Percentiles rank a stretch among this genome's conserved stretches.
phyloP scores from a whole-genome alignment of 2,797 vertebrate genomes.

The Coilia nasus region DNA sequence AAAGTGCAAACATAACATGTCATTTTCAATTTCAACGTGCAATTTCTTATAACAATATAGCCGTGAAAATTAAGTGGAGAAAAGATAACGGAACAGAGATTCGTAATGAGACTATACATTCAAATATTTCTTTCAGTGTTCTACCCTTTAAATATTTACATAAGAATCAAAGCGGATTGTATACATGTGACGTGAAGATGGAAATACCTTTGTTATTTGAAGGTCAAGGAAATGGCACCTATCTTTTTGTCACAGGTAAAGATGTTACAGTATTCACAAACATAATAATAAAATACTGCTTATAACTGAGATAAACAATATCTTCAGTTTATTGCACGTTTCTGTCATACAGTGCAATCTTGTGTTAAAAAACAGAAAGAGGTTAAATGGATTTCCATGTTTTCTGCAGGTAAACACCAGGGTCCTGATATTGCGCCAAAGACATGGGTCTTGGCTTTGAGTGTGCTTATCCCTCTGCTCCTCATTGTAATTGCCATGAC shows the following conservation, averaged over 20 bases:
- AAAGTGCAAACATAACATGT: constrained; percentile 40
- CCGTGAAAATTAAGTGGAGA: neutral
- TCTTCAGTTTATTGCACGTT: too few species aligned
- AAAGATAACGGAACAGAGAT: neutral
- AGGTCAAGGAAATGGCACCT: constrained; percentile 20
- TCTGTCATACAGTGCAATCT: too few species aligned
- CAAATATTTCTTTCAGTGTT: neutral
- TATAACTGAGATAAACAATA: too few species aligned
- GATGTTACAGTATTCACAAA: constrained; percentile 5
- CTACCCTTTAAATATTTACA: neutral
- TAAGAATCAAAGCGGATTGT: constrained; percentile 26
- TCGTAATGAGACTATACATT: fast-evolving
- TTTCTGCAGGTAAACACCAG: neutral
- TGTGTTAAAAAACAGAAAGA: neutral
- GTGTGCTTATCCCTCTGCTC: neutral
- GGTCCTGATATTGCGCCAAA: neutral
- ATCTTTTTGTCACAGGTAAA: constrained; percentile 31
- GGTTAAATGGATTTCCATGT: neutral
- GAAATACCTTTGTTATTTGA: fast-evolving
- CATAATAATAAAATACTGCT: neutral
- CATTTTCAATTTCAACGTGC: too few species aligned
- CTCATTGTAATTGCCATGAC: neutral
- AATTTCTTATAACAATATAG: too few species aligned
- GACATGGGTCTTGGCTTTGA: neutral
- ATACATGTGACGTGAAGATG: constrained; percentile 27